Evolutionary conservation across 2,888 invertebrate genomes (phyloP), one percentile per base, ranked within the genome.

Genomic region (Incurvaria masculella): DNA sequence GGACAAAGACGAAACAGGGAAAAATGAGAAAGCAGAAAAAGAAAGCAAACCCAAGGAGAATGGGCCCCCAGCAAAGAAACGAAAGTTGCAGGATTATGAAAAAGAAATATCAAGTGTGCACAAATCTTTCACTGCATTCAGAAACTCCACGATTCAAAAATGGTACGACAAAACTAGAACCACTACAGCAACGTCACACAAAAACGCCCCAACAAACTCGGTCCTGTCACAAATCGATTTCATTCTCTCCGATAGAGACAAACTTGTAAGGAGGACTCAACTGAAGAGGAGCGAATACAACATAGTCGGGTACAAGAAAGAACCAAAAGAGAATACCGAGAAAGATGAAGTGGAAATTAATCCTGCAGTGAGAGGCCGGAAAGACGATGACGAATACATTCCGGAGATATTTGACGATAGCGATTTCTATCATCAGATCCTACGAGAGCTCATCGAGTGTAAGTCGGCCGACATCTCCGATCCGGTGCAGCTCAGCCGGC

Each of bases 111-210:
- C 74, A 8, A 68, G 69, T 8, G 71, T 79, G 40, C 85, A 89
- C 59, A 71, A 82, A 55, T 66, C 70, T 2, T 90, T 89, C 54
- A 80, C 72, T 54, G 61, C 79, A 6, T 91, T 87, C 60, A 84
- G 95, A 63, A 87, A 96, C 62, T 70, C 83, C 1, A 87, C 90
- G 8, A 88, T 98, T 51, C 88, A 93, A 57, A 95, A 95, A 66
- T 97, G 97, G 97, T 90, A 95, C 69, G 94, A 96, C 52, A 94
- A 94, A 68, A 97, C 95, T 0, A 83, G 89, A 55, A 69, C 92
- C 26, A 79, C 87, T 1, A 79, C 84, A 11, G 79, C 82, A n/a
- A 81, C 84, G 6, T 84, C 81, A 58, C 74, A 86, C 8, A 86
- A 83, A 58, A 79, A 71, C 57, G 75, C 84, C 53, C 84, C 75